Base-by-base conservation (phyloP, 2,797 vertebrate species). In the Pseudomugil gertrudae region DNA sequence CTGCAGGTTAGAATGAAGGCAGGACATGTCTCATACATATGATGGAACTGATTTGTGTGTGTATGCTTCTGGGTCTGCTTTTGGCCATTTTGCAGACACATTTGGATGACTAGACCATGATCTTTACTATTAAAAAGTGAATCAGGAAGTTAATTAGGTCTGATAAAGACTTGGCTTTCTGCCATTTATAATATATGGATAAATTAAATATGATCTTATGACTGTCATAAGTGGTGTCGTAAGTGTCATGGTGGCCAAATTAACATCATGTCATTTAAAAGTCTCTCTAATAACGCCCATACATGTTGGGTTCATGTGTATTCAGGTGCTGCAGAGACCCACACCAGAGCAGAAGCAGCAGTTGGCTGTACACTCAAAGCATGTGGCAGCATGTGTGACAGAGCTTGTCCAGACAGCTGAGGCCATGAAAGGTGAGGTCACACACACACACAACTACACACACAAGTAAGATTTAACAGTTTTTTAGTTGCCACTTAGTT, bases 361-460 rank as follows among this genome's bases (percentile, higher is more conserved):
- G 69, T 69, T 98, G 78, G 92, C 95, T 0, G 85, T 84, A 7
- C 94, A 95, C 74, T 98, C 97, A 36, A 98, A 98, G 80, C 88
- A 94, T 0, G 96, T 98, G 0, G 96, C 97, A 0, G 86, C 93
- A 2, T 96, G 96, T 0, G 97, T 98, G 52, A 98, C 97, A 0
- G 97, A 98, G 85, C 96, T 98, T 35, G 98, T 98, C 69, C 97
- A 98, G 3, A 94, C 94, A 0, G 96, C 97, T 0, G 97, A 98
- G 83, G 96, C 96, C 74, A 98, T 98, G 97, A 98, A 98, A 95
- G 96, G 97, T 97, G 83, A 66, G 0, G 2, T 2, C 21, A 35
- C 21, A 55, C 50, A n/a, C 5, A 36, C n/a, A n/a, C n/a, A n/a
- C n/a, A n/a, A n/a, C n/a, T n/a, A n/a, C n/a, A n/a, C n/a, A n/a